phyloP scores from a whole-genome alignment of 2,888 invertebrate genomes.

The Eupithecia dodoneata region DNA sequence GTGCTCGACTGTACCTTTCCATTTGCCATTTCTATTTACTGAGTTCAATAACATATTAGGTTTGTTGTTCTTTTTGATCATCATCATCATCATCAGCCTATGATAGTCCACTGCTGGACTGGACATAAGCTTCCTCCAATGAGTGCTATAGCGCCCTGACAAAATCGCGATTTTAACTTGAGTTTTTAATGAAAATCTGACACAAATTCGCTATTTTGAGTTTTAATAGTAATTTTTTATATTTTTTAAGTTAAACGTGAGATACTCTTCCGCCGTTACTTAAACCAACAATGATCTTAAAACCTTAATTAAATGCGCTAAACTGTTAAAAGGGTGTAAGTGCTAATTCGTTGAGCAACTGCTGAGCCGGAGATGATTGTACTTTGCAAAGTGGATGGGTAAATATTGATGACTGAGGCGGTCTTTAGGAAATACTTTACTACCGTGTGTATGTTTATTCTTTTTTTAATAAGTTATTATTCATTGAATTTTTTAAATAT shows the following conservation, averaged over 20 bases:
- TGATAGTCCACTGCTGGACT: no score
- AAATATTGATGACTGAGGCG: conserved; percentile 32
- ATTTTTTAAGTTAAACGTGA: not conserved
- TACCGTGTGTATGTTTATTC: not conserved
- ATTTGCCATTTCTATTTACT: conserved; percentile 23
- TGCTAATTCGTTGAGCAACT: conserved; percentile 33
- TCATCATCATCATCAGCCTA: no score
- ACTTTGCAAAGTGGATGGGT: conserved; percentile 31
- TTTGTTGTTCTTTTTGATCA: not conserved
- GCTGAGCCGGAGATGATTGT: conserved; percentile 33
- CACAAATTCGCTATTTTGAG: no score
- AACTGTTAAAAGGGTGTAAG: conserved; percentile 38
- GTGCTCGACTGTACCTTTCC: conserved; percentile 24
- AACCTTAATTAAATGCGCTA: conserved; percentile 9
- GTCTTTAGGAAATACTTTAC: conserved; percentile 6
- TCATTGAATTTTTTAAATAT: no score
- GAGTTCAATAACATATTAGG: not conserved
- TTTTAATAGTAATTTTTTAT: no score
- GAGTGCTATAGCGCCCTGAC: no score
- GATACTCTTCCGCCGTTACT: not conserved
- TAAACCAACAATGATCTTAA: not conserved
- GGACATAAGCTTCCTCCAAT: no score
- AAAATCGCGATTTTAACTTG: no score
- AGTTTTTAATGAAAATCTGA: no score
- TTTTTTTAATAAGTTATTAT: no score